phyloP scores from a whole-genome alignment of 2,888 invertebrate species.

The Noctua comes region DNA sequence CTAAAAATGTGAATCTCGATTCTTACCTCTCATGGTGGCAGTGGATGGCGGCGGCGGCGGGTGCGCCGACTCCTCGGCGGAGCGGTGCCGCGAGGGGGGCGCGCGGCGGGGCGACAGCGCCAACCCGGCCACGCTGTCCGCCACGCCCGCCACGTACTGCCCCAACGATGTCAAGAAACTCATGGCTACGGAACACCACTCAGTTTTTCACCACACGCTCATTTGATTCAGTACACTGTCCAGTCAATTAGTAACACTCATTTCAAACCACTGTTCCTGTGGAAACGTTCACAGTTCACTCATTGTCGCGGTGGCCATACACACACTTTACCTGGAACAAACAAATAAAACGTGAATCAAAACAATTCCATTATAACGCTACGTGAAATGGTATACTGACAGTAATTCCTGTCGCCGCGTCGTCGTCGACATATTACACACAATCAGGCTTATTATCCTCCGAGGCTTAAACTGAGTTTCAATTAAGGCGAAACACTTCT shows the following conservation, averaged over 20 bases:
- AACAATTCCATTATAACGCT: conserved; percentile 13
- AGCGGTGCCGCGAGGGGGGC: conserved; percentile 92
- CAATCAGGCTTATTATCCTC: conserved; percentile 32
- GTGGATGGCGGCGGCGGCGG: conserved; percentile 83
- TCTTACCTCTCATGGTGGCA: conserved; percentile 83
- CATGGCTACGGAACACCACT: conserved; percentile 87
- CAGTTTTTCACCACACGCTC: conserved; percentile 65
- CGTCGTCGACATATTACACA: conserved; percentile 9
- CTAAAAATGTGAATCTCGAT: not conserved
- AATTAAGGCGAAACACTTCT: conserved; percentile 49
- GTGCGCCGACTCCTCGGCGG: conserved; percentile 87
- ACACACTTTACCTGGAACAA: conserved; percentile 45
- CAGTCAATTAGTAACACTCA: conserved; percentile 43
- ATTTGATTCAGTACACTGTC: conserved; percentile 61
- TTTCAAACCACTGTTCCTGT: conserved; percentile 36
- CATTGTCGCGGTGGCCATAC: conserved; percentile 24
- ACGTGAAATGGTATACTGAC: conserved; percentile 4
- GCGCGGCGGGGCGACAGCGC: conserved; percentile 94
- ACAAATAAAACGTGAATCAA: conserved; percentile 21
- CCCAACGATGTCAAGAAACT: conserved; percentile 96
- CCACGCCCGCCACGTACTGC: conserved; percentile 96
- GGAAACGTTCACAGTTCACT: conserved; percentile 31
- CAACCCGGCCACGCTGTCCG: conserved; percentile 95
- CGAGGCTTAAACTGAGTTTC: conserved; percentile 43
- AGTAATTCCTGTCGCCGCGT: conserved; percentile 18